Percentiles rank a stretch among this genome's conserved stretches.
Conservation (phyloP, 2,113 vertebrate genomes). For the Elanus axillaris region DNA sequence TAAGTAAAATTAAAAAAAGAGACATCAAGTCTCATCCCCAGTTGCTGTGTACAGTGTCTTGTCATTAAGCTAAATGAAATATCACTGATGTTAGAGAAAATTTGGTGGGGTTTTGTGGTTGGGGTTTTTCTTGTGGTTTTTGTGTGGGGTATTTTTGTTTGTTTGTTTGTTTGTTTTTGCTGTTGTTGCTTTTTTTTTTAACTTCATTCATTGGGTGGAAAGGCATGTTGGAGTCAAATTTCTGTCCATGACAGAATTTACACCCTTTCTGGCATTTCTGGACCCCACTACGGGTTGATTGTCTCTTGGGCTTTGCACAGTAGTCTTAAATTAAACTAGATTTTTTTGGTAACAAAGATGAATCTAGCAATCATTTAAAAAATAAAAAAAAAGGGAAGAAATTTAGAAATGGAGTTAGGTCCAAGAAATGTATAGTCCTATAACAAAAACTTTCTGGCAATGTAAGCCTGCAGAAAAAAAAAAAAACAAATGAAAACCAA, state of each 20-base stretch:
- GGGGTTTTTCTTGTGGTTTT: too few species aligned
- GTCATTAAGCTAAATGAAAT: not conserved
- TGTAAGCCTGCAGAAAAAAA: not conserved
- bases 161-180: fast-evolving
- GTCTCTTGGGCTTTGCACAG: not conserved
- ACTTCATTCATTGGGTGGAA: not conserved
- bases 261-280: not conserved
- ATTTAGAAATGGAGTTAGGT: not conserved
- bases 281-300: not conserved
- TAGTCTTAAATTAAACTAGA: not conserved
- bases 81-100: not conserved
- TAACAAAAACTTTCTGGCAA: not conserved
- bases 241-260: not conserved
- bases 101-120: too few species aligned
- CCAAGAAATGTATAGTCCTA: not conserved
- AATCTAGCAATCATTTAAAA: not conserved
- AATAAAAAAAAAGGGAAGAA: not conserved
- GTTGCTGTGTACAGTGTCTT: not conserved
- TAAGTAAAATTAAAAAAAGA: not conserved
- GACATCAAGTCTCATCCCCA: not conserved
- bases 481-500: too few species aligned
- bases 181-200: not conserved
- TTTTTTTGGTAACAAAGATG: not conserved
- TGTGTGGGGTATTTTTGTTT: not conserved
- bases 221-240: not conserved